These are phyloP conservation scores for Pararge aegeria DNA, from an alignment of 1,140 invertebrate genomes.

Conservation along the genomic window DNA sequence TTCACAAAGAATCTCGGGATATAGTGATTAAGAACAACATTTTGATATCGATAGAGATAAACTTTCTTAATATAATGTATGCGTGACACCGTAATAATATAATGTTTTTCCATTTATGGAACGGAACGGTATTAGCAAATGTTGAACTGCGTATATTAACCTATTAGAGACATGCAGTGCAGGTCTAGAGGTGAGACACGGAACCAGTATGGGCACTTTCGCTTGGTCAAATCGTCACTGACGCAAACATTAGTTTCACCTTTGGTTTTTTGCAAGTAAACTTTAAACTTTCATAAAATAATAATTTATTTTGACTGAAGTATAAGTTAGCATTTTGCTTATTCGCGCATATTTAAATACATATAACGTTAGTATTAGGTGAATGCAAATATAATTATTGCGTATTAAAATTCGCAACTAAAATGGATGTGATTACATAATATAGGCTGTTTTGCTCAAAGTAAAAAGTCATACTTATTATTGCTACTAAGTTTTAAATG, in stretches of 20 bases:
- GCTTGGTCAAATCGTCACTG: slow-evolving; percentile 33
- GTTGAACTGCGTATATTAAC: background rate
- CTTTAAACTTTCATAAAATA: too few relatives aligned
- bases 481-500: background rate
- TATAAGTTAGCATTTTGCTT: too few relatives aligned
- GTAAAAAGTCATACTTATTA: background rate
- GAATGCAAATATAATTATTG: slow-evolving; percentile 13
- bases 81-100: background rate
- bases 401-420: slow-evolving; percentile 27
- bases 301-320: too few relatives aligned
- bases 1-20: too few relatives aligned
- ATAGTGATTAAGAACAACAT: background rate
- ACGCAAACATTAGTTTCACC: slow-evolving; percentile 61
- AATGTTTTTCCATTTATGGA: background rate
- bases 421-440: slow-evolving; percentile 23
- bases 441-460: slow-evolving; percentile 10
- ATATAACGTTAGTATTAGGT: too few relatives aligned
- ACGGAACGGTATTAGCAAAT: background rate
- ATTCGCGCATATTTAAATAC: too few relatives aligned
- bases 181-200: slow-evolving; percentile 17
- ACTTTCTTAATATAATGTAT: background rate
- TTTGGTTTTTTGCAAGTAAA: slow-evolving; percentile 1
- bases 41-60: background rate
- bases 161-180: slow-evolving; percentile 17
- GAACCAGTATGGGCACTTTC: slow-evolving; percentile 74